Base-by-base conservation (phyloP, 2,113 vertebrate genomes). In the Ifrita kowaldi region DNA sequence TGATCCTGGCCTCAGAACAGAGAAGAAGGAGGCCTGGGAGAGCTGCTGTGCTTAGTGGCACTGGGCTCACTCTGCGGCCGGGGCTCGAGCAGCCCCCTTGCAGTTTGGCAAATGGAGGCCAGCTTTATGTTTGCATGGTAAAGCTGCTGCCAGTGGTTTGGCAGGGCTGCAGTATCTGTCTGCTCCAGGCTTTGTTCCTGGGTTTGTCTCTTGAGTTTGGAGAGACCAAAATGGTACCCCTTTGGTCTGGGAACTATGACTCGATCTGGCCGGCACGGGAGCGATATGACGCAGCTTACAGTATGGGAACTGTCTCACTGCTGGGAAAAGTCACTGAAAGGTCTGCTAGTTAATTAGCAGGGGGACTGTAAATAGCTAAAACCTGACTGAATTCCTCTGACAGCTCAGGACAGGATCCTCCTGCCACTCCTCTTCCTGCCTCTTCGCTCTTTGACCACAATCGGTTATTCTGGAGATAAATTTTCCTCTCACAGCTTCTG, bases 1-100 rank as follows among this genome's bases (percentile, higher is more conserved):
- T 96, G 84, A 90, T 95, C 53, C 95, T 96, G 93, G 94, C 89
- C 22, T 22, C 76, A 92, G 88, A 96, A 90, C 76, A 92, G 57
- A 87, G 89, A 50, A 87, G 52, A 59, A 37, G 27, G 65, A 69
- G 73, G 88, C 56, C 50, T 83, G 90, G 75, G 56, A 94, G 79
- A 83, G 78, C 63, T 0, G 13, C 62, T 60, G 49, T 52, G 65
- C 53, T 55, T n/a, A n/a, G 76, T 44, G 79, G 74, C 47, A 27
- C 63, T 62, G 12, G 7, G 42, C 77, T 89, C 0, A 0, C 60
- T 41, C 88, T 50, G 65, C 0, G 0, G 77, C 74, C 4, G 74
- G 67, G 65, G 42, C 84, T 94, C 3, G 0, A 11, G 15, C 56
- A 44, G 59, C 73, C 37, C 65, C 65, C 63, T 89, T 33, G 4